Percentiles rank a stretch among this genome's conserved stretches.
Evolutionary conservation across 2,797 vertebrate species (phyloP).

Genomic region (Sciurus carolinensis): DNA sequence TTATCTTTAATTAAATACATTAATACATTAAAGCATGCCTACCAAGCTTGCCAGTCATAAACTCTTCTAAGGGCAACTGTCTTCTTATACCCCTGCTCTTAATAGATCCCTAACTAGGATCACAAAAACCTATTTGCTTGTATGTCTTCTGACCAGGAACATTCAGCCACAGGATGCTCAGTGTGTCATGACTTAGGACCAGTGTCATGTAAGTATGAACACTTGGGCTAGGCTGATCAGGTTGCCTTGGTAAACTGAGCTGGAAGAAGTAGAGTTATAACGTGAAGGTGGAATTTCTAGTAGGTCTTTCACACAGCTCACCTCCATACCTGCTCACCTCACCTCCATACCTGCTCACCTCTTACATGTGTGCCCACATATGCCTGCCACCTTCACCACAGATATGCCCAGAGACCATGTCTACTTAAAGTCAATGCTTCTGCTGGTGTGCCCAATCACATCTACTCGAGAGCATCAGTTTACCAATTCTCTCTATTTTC

Average conservation of each 20-base stretch:
- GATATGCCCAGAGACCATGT: neutral
- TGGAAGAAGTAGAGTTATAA: neutral
- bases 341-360: neutral
- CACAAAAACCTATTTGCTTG: neutral
- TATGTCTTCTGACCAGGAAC: neutral
- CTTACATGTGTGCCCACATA: neutral
- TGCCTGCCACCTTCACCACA: neutral
- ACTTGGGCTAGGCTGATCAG: neutral
- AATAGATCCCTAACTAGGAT: neutral
- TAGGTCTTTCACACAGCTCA: neutral
- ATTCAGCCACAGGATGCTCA: neutral
- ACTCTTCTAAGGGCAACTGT: neutral
- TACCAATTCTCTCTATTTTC: neutral
- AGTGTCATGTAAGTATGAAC: neutral
- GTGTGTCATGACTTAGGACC: neutral
- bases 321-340: neutral
- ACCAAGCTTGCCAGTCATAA: neutral
- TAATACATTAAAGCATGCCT: neutral
- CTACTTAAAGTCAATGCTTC: neutral
- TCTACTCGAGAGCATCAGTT: neutral
- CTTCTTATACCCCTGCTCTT: neutral
- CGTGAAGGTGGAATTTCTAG: neutral
- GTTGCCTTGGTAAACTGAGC: neutral
- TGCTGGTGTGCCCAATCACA: neutral
- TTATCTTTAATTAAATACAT: neutral